Conservation (phyloP, 2,113 vertebrate species). For the Brienomyrus longianalis region DNA sequence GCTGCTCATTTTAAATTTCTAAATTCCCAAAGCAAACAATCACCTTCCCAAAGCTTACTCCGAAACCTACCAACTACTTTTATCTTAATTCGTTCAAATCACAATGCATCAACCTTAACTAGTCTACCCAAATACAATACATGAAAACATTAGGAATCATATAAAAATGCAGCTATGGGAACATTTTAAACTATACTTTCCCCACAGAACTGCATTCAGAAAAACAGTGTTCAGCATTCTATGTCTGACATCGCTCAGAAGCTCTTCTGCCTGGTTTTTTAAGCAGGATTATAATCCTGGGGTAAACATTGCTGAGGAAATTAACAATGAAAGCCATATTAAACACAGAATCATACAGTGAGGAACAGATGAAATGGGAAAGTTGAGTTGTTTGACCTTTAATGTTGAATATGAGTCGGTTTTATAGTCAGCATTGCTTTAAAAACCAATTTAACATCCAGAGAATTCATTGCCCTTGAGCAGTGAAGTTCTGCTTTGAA, state of each 20-base stretch:
- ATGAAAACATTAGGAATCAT: background rate
- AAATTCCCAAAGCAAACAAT: background rate
- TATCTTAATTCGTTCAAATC: background rate
- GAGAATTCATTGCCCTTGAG: background rate
- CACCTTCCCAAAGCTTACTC: background rate
- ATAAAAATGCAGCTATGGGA: background rate
- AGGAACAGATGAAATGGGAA: background rate
- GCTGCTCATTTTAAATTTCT: background rate
- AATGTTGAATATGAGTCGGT: background rate
- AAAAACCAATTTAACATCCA: background rate
- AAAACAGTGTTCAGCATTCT: background rate
- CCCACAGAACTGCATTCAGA: background rate
- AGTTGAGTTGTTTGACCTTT: constrained; percentile 1
- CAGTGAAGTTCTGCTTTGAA: background rate
- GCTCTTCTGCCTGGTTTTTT: background rate
- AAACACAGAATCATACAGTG: background rate
- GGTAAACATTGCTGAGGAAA: background rate
- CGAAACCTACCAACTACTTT: background rate
- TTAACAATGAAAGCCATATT: background rate
- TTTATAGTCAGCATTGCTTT: background rate
- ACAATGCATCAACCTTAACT: background rate
- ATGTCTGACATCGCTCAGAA: background rate
- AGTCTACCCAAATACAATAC: background rate
- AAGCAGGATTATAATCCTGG: background rate
- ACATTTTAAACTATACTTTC: background rate